Base-by-base conservation (phyloP, 2,113 vertebrate species). In the Eublepharis macularius region DNA sequence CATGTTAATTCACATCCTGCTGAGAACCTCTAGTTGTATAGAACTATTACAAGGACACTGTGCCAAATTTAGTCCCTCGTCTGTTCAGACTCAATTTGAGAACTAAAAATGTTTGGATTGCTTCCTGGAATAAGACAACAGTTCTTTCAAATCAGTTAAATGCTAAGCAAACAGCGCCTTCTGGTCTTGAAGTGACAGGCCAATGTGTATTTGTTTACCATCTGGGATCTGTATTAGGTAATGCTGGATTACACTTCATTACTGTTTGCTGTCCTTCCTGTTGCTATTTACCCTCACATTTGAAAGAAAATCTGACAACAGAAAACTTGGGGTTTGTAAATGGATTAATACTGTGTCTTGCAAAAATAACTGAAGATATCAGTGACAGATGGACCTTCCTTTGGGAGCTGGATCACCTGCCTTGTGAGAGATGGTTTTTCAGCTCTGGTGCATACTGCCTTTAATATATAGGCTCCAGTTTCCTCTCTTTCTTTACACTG, bases 291-390 rank as follows among this genome's bases (percentile, higher is more conserved):
- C 63, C 24, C 49, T 93, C 69, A 9, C 75, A 77, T 92, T 90
- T 88, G 36, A 90, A 94, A 91, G 74, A 47, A 73, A 92, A 60
- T 0, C 41, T 83, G 76, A 73, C 82, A 87, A 90, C 32, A 41
- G 8, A 91, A 88, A 85, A 87, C 81, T 17, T 81, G 49, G 43
- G 14, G 69, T 63, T 92, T 90, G 74, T 89, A 91, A 87, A 89
- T 47, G 80, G 87, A 91, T 94, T 93, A 94, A 87, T 0, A 0
- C 34, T 63, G 9, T 78, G 79, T 6, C 76, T 79, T 81, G 76
- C 88, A 89, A 92, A 92, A 54, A 82, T 78, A 89, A 84, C n/a
- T 76, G 29, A 90, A 89, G 29, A 93, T 88, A 89, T 85, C 81
- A 84, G 24, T 86, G 79, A 69, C 47, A 87, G 45, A 4, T 77